A percentile compares a stretch with the other conserved stretches of the same genome.
Conservation (phyloP, 2,113 vertebrate genomes). For the Alaudala cheleensis region DNA sequence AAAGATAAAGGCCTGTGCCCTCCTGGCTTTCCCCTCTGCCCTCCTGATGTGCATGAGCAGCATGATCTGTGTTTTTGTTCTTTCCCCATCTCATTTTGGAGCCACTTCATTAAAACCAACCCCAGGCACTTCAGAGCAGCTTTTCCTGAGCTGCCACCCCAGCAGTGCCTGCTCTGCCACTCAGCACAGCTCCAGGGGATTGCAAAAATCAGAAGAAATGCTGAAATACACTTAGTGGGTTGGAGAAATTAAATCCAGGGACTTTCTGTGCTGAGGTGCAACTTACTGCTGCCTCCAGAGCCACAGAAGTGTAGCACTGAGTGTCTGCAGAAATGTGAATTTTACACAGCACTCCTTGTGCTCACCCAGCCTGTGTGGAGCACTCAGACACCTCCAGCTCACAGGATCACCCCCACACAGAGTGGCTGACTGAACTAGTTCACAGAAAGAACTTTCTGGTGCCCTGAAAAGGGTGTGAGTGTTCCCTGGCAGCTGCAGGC, state of each 20-base stretch:
- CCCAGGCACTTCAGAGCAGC: not conserved
- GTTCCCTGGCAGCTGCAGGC: not conserved
- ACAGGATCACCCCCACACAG: rapidly evolving
- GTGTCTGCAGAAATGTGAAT: not conserved
- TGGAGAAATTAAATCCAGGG: rapidly evolving
- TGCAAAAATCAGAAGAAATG: not conserved
- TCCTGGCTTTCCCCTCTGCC: not conserved
- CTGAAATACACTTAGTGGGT: not conserved
- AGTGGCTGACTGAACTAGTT: not conserved
- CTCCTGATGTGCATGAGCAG: rapidly evolving
- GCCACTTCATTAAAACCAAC: not conserved
- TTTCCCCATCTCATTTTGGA: not conserved
- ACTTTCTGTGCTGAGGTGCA: not conserved
- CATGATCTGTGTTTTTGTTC: rapidly evolving
- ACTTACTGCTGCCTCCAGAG: not conserved
- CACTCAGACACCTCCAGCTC: not conserved
- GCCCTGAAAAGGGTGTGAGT: not conserved
- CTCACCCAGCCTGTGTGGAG: not conserved
- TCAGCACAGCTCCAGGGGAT: not conserved
- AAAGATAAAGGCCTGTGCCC: not conserved
- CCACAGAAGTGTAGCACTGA: rapidly evolving
- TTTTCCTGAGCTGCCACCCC: not conserved
- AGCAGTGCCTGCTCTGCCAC: not conserved
- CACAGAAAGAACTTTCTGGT: not conserved
- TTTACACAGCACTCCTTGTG: rapidly evolving